Evolutionary conservation across 2,113 vertebrate genomes (phyloP).

Genomic region (Pelecanoides urinatrix): DNA sequence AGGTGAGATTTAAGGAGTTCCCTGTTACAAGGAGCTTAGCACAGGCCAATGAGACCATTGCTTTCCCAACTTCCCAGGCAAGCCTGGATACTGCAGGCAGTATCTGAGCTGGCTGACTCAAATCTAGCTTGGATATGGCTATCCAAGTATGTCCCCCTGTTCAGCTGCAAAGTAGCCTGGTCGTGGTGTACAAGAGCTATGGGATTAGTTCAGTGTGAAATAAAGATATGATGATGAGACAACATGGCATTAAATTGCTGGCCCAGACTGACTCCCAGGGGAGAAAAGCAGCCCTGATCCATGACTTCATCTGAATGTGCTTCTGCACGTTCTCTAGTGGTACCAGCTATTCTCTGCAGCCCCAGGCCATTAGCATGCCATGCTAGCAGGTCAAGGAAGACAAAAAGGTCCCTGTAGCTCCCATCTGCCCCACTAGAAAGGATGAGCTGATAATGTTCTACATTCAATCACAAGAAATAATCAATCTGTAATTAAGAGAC

Average conservation of each 20-base stretch:
- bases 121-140: not conserved
- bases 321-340: not conserved
- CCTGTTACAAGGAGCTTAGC: not conserved
- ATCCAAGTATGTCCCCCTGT: not conserved
- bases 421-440: not conserved
- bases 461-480: conserved; percentile 64
- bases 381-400: not conserved
- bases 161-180: not conserved
- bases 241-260: not conserved
- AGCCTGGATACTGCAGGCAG: not conserved
- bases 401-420: conserved; percentile 2
- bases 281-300: not conserved
- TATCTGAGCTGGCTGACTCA: not conserved
- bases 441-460: conserved; percentile 51
- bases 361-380: not conserved
- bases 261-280: not conserved
- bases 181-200: not conserved
- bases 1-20: not conserved
- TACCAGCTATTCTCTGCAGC: not conserved
- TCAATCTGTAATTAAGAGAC: conserved; percentile 73
- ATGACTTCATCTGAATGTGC: not conserved
- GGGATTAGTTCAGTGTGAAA: not conserved
- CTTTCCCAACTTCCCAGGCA: not conserved
- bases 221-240: not conserved
- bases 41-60: not conserved